phyloP scores from a whole-genome alignment of 1,140 invertebrate species.

The Aphelenchoides besseyi region DNA sequence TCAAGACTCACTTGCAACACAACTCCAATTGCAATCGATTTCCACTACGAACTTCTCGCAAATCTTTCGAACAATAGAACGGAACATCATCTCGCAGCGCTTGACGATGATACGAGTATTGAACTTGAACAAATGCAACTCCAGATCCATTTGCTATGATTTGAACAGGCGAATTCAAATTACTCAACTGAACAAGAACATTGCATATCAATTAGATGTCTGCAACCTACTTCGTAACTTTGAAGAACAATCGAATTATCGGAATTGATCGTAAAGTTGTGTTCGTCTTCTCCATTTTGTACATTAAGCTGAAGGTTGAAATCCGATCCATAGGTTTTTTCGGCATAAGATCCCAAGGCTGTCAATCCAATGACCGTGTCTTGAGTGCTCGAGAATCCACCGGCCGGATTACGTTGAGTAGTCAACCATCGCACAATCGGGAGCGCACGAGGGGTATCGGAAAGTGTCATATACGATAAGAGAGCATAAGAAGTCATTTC shows the following conservation, averaged over 20 bases:
- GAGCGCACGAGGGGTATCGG: slow-evolving; percentile 71
- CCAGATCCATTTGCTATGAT: slow-evolving; percentile 51
- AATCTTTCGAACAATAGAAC: slow-evolving; percentile 57
- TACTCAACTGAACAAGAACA: slow-evolving; percentile 39
- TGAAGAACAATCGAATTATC: slow-evolving; percentile 61
- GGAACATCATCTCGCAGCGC: slow-evolving; percentile 53
- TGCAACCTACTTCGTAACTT: slow-evolving; percentile 48
- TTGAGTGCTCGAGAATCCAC: slow-evolving; percentile 71
- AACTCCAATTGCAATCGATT: slow-evolving; percentile 57
- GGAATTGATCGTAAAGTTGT: slow-evolving; percentile 47
- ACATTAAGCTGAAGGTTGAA: slow-evolving; percentile 51
- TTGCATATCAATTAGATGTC: neutral
- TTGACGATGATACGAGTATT: slow-evolving; percentile 57
- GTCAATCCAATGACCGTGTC: slow-evolving; percentile 66
- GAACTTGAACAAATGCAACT: slow-evolving; percentile 58
- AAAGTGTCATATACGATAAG: slow-evolving; percentile 68
- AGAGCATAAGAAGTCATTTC: slow-evolving; percentile 77
- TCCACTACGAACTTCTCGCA: slow-evolving; percentile 53
- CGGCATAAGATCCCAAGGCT: slow-evolving; percentile 64
- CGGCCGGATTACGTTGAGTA: slow-evolving; percentile 74
- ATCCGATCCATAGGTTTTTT: slow-evolving; percentile 46
- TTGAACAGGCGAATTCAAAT: slow-evolving; percentile 49
- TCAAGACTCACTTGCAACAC: slow-evolving; percentile 60
- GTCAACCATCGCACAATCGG: slow-evolving; percentile 81
- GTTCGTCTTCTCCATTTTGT: slow-evolving; percentile 43